Evolutionary conservation across 1,140 invertebrate genomes (phyloP).

Genomic region (Copidosoma floridanum): DNA sequence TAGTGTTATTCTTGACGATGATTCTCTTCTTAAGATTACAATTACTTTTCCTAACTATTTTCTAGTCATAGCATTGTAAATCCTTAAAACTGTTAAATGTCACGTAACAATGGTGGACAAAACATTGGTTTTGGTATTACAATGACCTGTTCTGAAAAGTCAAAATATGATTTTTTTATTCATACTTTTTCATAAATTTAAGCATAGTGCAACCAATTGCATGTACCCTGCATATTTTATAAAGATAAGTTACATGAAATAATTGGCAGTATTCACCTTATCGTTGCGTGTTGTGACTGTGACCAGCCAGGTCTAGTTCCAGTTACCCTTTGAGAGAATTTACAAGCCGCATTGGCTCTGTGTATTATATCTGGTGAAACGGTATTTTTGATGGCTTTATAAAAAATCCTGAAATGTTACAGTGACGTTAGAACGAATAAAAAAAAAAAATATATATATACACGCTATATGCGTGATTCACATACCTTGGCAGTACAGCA

Average conservation of each 20-base stretch:
- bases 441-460: no score
- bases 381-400: slow-evolving; percentile 43
- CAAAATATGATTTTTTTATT: slow-evolving; percentile 7
- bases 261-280: slow-evolving; percentile 38
- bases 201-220: no score
- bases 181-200: background rate
- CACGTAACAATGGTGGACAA: slow-evolving; percentile 49
- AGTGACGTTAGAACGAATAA: no score
- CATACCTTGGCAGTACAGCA: slow-evolving; percentile 84
- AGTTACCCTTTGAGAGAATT: slow-evolving; percentile 38
- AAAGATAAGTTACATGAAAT: background rate
- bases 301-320: slow-evolving; percentile 51
- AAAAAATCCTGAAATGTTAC: slow-evolving; percentile 44
- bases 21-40: background rate
- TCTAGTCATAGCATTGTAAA: no score
- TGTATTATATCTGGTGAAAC: slow-evolving; percentile 49
- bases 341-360: slow-evolving; percentile 30
- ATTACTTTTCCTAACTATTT: no score
- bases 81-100: no score
- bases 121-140: slow-evolving; percentile 39
- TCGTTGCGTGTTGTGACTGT: slow-evolving; percentile 49
- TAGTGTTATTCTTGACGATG: no score
- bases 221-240: background rate
- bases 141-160: slow-evolving; percentile 40
- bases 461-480: no score